A percentile compares a stretch with the other conserved stretches of the same genome.
These are phyloP conservation scores for Oxyura jamaicensis DNA, from an alignment of 2,113 vertebrate species.

Conservation along the genomic window DNA sequence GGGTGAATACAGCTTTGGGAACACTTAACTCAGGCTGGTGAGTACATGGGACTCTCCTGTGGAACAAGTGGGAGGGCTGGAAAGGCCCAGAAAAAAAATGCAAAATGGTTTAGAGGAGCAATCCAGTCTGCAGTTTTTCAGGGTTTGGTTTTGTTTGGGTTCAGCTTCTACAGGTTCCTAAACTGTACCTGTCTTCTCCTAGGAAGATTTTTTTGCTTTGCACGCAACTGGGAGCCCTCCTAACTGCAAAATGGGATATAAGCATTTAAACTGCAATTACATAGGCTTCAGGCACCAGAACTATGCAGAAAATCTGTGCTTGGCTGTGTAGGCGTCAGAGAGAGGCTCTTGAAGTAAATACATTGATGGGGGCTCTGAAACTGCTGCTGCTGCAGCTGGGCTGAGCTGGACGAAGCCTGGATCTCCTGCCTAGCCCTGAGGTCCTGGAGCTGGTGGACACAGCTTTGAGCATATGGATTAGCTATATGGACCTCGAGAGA, in stretches of 20 bases:
- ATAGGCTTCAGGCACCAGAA: background rate
- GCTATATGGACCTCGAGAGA: background rate
- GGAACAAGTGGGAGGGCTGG: background rate
- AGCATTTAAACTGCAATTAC: background rate
- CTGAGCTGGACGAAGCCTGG: background rate
- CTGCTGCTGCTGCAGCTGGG: background rate
- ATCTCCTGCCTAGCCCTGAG: background rate
- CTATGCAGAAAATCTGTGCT: background rate
- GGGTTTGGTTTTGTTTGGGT: background rate
- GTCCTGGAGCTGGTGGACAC: background rate
- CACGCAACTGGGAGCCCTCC: background rate
- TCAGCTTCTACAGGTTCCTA: background rate
- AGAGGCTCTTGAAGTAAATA: background rate
- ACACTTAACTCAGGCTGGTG: background rate
- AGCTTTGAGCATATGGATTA: background rate
- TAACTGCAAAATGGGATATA: background rate
- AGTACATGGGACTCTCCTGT: background rate
- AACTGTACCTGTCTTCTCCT: background rate
- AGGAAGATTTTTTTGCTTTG: background rate
- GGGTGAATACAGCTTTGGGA: background rate
- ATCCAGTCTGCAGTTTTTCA: background rate
- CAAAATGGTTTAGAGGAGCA: background rate
- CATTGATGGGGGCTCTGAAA: background rate
- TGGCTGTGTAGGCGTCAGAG: background rate
- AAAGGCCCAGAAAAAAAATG: background rate